phyloP scores from a whole-genome alignment of 2,888 invertebrate genomes.

The Dicyrtoma fusca region DNA sequence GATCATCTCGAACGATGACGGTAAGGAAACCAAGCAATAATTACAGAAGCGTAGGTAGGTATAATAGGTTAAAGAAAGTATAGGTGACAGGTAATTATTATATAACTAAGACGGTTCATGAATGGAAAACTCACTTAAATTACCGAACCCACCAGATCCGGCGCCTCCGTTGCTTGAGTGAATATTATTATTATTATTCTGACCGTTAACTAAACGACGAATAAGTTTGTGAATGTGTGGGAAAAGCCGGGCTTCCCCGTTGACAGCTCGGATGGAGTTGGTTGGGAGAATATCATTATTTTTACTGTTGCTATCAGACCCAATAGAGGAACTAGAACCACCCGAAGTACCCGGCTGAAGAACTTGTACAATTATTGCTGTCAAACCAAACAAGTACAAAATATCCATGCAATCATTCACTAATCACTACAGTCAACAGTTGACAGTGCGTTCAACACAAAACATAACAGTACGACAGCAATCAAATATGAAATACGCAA shows the following conservation, averaged over 20 bases:
- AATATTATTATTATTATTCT: not conserved
- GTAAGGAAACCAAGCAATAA: too few relatives aligned
- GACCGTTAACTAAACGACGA: constrained; percentile 5
- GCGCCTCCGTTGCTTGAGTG: constrained; percentile 17
- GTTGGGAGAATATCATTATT: constrained; percentile 28
- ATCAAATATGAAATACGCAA: too few relatives aligned
- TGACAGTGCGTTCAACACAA: not conserved
- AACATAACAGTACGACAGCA: not conserved
- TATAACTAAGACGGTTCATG: too few relatives aligned
- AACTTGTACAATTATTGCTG: constrained; percentile 35
- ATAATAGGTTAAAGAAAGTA: too few relatives aligned
- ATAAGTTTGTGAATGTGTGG: constrained; percentile 44
- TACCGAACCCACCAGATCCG: constrained; percentile 4
- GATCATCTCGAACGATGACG: too few relatives aligned
- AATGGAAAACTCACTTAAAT: not conserved
- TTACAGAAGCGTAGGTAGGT: too few relatives aligned
- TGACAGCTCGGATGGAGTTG: constrained; percentile 33
- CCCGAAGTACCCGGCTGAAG: constrained; percentile 27
- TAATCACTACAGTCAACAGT: too few relatives aligned
- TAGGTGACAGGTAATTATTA: too few relatives aligned
- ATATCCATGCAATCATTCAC: not conserved
- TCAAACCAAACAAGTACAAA: constrained; percentile 20
- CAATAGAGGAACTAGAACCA: not conserved
- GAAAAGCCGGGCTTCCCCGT: constrained; percentile 48
- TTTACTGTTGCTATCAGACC: not conserved